Evolutionary conservation across 1,140 invertebrate species (phyloP).

Genomic region (Monomorium pharaonis): DNA sequence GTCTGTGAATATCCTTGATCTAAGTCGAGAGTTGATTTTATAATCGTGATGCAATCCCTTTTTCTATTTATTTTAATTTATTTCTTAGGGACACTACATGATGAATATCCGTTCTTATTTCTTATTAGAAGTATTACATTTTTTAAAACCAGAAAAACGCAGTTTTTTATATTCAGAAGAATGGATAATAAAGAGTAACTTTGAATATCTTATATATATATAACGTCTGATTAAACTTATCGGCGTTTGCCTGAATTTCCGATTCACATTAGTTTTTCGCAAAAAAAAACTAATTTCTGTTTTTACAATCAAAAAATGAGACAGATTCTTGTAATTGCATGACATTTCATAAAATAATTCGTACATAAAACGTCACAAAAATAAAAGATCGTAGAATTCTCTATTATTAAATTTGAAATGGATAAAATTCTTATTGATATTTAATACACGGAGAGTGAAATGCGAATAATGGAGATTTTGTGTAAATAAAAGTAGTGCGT

Average conservation of each 20-base stretch:
- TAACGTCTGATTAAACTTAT: not conserved
- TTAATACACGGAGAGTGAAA: not conserved
- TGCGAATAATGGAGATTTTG: not conserved
- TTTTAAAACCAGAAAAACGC: not conserved
- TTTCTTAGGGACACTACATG: not conserved
- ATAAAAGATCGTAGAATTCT: not conserved
- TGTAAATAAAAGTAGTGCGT: not conserved
- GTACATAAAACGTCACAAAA: not conserved
- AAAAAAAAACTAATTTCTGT: too few relatives aligned
- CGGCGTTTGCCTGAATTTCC: not conserved
- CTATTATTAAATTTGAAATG: not conserved
- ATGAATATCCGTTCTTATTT: not conserved
- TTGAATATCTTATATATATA: not conserved
- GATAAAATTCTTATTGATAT: not conserved
- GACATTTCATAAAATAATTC: not conserved
- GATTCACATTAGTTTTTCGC: not conserved
- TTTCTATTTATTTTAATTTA: not conserved
- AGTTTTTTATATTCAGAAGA: not conserved
- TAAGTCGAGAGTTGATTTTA: not conserved
- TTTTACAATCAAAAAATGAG: not conserved
- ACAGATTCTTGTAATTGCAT: not conserved
- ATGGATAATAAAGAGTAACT: not conserved
- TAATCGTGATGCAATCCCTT: not conserved
- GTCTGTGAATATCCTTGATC: not conserved
- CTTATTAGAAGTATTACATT: slow-evolving; percentile 1